phyloP scores from a whole-genome alignment of 2,113 vertebrate species.

The Pygoscelis adeliae region DNA sequence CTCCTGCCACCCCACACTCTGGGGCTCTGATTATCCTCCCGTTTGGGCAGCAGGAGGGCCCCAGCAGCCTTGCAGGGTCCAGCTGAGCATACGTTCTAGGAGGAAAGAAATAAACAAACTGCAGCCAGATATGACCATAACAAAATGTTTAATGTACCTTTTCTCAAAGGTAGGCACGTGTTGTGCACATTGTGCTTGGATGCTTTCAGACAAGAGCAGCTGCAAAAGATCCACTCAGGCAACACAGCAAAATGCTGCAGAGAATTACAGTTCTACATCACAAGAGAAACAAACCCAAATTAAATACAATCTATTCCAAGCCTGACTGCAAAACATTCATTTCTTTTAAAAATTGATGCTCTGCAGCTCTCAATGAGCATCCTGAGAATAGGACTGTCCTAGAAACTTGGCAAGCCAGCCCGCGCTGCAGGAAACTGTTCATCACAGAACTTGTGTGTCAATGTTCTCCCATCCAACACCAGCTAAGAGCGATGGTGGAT shows the following conservation, averaged over 20 bases:
- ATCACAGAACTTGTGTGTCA: rapidly evolving
- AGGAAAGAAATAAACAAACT: not conserved
- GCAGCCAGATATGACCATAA: not conserved
- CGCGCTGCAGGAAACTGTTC: not conserved
- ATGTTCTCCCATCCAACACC: rapidly evolving
- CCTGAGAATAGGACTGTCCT: not conserved
- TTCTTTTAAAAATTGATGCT: not conserved
- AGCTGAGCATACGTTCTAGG: rapidly evolving
- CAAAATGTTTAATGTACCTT: conserved; percentile 20
- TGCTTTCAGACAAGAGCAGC: not conserved
- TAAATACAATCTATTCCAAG: not conserved
- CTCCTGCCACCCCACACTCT: not conserved
- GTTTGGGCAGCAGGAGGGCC: not conserved
- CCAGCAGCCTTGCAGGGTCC: rapidly evolving
- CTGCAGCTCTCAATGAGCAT: not conserved
- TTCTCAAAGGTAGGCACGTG: not conserved
- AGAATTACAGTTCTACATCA: not conserved
- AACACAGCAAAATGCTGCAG: not conserved
- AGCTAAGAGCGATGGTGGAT: rapidly evolving
- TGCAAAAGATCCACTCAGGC: not conserved
- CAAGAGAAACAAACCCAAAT: not conserved
- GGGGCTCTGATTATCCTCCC: not conserved
- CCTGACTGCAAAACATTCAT: not conserved
- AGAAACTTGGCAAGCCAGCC: not conserved
- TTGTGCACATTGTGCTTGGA: not conserved